phyloP scores from a whole-genome alignment of 2,888 invertebrate species.

The Eupithecia insigniata region DNA sequence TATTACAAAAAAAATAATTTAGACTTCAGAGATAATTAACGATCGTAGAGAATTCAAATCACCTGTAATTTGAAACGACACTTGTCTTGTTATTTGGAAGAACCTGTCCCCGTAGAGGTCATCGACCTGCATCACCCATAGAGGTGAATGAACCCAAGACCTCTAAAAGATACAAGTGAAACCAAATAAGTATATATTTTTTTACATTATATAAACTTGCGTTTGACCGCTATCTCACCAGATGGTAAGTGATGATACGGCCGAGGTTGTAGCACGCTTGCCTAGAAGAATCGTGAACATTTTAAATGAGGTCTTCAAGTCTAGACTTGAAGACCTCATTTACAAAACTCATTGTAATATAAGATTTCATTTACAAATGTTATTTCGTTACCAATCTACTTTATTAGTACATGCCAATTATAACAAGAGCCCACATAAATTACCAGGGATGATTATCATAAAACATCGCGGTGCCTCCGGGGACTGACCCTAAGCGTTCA shows the following conservation, averaged over 20 bases:
- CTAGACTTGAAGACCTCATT: too few relatives aligned
- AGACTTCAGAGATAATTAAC: not conserved
- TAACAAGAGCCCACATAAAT: slow-evolving; percentile 61
- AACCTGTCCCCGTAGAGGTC: not conserved
- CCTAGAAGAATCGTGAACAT: too few relatives aligned
- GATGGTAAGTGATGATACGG: too few relatives aligned
- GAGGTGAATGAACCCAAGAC: not conserved
- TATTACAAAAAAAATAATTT: not conserved
- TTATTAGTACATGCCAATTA: slow-evolving; percentile 55
- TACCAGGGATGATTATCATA: slow-evolving; percentile 70
- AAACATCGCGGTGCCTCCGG: slow-evolving; percentile 60
- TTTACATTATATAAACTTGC: too few relatives aligned
- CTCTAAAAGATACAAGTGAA: not conserved
- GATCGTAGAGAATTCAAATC: not conserved
- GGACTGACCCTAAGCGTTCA: slow-evolving; percentile 66
- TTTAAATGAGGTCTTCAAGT: too few relatives aligned
- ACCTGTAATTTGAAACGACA: not conserved
- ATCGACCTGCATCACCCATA: not conserved
- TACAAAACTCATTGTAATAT: too few relatives aligned
- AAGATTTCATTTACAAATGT: not conserved
- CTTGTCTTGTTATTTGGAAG: not conserved
- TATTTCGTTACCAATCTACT: slow-evolving; percentile 13
- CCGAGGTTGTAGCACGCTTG: too few relatives aligned
- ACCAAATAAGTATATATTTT: too few relatives aligned
- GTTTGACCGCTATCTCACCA: too few relatives aligned